Conservation (phyloP, 1,140 invertebrate species). For the Sminthurides bifidus region DNA sequence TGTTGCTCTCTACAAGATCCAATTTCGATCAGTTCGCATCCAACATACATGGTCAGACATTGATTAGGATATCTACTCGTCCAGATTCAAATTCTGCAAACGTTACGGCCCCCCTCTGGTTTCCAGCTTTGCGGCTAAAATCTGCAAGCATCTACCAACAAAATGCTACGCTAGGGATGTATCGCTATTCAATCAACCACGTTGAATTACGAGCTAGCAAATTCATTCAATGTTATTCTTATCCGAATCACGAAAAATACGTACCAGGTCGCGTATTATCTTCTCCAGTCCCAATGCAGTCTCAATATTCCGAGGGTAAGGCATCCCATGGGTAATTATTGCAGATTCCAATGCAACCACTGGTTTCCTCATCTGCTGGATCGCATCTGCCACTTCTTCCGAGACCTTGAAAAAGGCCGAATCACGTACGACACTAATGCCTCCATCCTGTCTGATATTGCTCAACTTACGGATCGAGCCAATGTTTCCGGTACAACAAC, state of each 20-base stretch:
- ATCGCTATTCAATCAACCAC: neutral
- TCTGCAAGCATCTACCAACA: neutral
- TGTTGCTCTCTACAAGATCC: neutral
- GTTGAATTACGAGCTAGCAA: neutral
- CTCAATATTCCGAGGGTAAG: constrained; percentile 78
- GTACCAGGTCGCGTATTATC: constrained; percentile 51
- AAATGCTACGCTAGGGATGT: neutral
- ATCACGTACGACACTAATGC: too few relatives aligned
- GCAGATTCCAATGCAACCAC: constrained; percentile 93
- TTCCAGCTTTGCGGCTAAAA: too few relatives aligned
- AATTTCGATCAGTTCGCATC: too few relatives aligned
- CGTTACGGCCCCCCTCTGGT: too few relatives aligned
- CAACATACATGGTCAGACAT: too few relatives aligned
- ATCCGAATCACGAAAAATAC: neutral
- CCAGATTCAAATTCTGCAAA: too few relatives aligned
- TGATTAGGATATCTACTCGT: too few relatives aligned
- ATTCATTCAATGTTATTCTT: too few relatives aligned
- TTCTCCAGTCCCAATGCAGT: constrained; percentile 73
- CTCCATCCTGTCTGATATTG: too few relatives aligned
- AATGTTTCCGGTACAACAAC: too few relatives aligned
- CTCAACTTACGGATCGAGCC: too few relatives aligned
- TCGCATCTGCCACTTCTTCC: constrained; percentile 10
- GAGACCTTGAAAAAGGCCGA: too few relatives aligned
- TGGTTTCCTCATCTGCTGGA: constrained; percentile 41
- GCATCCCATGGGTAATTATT: constrained; percentile 97